Base-by-base conservation (phyloP, 2,797 vertebrate genomes). In the Xenentodon cancila region DNA sequence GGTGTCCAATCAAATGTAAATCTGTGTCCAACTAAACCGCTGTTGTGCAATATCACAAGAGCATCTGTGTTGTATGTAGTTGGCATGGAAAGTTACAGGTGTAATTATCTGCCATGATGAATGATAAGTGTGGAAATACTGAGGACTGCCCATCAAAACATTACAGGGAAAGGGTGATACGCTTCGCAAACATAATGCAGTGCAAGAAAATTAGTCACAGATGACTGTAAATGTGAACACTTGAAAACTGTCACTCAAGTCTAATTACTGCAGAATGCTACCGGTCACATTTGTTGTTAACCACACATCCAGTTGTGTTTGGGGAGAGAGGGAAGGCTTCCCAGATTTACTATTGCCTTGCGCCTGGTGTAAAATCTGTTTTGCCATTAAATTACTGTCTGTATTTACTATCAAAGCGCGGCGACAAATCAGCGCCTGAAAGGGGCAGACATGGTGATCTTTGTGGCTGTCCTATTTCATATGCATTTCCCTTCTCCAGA, bases 261-360 rank as follows among this genome's bases (percentile, higher is more conserved):
- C 48, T 77, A 70, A 80, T 79, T 75, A 71, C 43, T 75, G 55
- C 22, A n/a, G 49, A 81, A 74, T 48, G 80, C 80, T 40, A 81
- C 86, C 80, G 75, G 69, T 80, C 79, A 81, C 61, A 73, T 70
- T 76, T 77, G 62, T 55, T 70, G 53, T 75, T 62, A 80, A 66
- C 40, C 54, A 53, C 47, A 27, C 64, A 45, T 27, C 18, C 22
- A 59, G 67, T 58, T 45, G 56, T 55, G 56, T 57, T 43, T 68
- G 30, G 37, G 48, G 55, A 69, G 49, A 40, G 13, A 7, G 6
- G 0, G 2, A 6, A 21, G 21, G 27, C 30, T 49, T 25, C 8
- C 51, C 37, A 40, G 37, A 40, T 40, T 40, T 40, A 40, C 37
- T 15, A 40, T 15, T 40, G 37, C 37, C 13, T 40, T 40, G 37